A percentile compares a stretch with the other conserved stretches of the same genome.
Conservation (phyloP, 2,888 invertebrate species). For the Clivina fossor region DNA sequence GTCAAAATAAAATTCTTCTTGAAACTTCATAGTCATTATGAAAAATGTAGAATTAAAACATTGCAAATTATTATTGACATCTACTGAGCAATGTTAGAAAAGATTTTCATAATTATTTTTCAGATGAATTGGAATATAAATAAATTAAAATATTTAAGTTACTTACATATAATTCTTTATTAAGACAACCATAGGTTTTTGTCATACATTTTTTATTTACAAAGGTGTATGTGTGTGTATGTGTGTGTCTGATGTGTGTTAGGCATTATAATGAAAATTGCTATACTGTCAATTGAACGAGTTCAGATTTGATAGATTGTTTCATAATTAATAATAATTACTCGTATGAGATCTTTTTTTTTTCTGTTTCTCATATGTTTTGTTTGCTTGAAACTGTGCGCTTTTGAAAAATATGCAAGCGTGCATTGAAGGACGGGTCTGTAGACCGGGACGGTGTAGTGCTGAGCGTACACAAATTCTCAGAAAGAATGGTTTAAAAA, state of each 20-base stretch:
- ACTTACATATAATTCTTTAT: slow-evolving; percentile 28
- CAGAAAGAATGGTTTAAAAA: background rate
- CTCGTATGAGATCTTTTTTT: background rate
- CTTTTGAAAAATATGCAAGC: too few species aligned
- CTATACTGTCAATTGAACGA: slow-evolving; percentile 16
- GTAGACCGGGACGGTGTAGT: slow-evolving; percentile 32
- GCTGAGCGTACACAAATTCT: slow-evolving; percentile 27
- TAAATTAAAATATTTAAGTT: slow-evolving; percentile 5
- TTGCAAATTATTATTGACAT: too few species aligned
- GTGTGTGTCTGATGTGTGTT: too few species aligned
- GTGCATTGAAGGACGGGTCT: slow-evolving; percentile 33
- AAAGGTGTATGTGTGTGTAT: too few species aligned
- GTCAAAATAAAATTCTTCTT: too few species aligned
- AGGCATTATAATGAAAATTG: slow-evolving; percentile 6
- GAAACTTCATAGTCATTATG: too few species aligned
- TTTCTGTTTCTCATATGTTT: background rate
- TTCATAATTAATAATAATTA: too few species aligned
- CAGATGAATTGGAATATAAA: too few species aligned
- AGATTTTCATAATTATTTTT: too few species aligned
- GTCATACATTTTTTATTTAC: slow-evolving; percentile 30
- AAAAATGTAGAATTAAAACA: too few species aligned
- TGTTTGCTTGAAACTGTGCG: slow-evolving; percentile 7
- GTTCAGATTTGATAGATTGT: too few species aligned
- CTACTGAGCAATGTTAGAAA: too few species aligned
- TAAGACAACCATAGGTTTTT: slow-evolving; percentile 30